A percentile compares a stretch with the other conserved stretches of the same genome.
Evolutionary conservation across 2,797 vertebrate species (phyloP).

Genomic region (Falco rusticolus): DNA sequence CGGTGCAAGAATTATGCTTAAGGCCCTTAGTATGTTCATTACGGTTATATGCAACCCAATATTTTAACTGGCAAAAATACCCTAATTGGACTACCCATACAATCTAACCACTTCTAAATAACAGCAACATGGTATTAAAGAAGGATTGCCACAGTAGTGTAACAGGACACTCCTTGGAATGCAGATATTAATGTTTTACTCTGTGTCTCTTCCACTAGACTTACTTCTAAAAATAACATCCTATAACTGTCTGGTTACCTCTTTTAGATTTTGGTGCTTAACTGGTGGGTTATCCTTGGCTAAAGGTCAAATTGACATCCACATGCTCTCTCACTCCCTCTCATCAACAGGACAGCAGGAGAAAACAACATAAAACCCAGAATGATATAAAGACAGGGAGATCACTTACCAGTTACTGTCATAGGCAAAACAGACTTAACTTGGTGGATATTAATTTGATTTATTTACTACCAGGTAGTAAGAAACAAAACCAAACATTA

Average conservation of each 20-base stretch:
- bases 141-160: not conserved
- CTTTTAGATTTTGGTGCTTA: not conserved
- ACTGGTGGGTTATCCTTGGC: not conserved
- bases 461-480: not conserved
- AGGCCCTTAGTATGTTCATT: not conserved
- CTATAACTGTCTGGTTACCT: not conserved
- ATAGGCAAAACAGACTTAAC: not conserved
- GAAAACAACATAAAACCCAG: not conserved
- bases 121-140: not conserved
- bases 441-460: not conserved
- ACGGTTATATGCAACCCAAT: not conserved
- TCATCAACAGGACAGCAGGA: not conserved
- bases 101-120: not conserved
- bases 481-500: not conserved
- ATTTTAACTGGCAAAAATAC: not conserved
- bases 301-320: not conserved
- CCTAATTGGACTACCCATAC: not conserved
- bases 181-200: not conserved
- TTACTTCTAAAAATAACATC: not conserved
- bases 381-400: not conserved
- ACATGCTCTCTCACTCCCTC: not conserved
- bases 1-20: not conserved
- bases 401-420: not conserved
- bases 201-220: not conserved
- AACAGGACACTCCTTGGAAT: not conserved